phyloP scores from a whole-genome alignment of 37 sponge, comb jelly and placozoan genomes.

The Tethya wilhelma region DNA sequence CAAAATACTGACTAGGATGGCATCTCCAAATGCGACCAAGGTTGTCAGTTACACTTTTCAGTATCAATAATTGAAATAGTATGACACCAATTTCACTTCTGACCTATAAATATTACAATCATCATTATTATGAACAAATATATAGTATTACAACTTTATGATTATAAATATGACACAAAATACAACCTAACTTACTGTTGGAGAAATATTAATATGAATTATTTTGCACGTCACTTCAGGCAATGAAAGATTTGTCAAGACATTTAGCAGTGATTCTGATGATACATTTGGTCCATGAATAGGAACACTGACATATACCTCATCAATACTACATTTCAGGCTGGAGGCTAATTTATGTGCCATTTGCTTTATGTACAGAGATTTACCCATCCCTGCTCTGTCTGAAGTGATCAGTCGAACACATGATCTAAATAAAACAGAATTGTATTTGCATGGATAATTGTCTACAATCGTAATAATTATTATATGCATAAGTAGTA shows the following conservation, averaged over 20 bases:
- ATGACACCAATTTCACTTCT: conserved; percentile 37
- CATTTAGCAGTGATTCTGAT: conserved; percentile 38
- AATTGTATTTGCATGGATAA: too few species aligned
- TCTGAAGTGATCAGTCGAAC: conserved; percentile 53
- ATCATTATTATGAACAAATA: background rate
- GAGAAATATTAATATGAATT: conserved; percentile 61
- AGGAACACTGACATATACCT: conserved; percentile 39
- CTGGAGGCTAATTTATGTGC: conserved; percentile 18
- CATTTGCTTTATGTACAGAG: conserved; percentile 58
- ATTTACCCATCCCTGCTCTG: conserved; percentile 83
- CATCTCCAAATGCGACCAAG: conserved; percentile 66
- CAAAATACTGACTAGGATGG: conserved; percentile 51
- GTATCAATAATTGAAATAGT: conserved; percentile 60
- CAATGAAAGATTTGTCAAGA: conserved; percentile 1
- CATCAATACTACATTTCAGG: background rate
- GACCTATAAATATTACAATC: conserved; percentile 27
- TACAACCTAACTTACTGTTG: conserved; percentile 21
- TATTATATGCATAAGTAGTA: too few species aligned
- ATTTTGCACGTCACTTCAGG: conserved; percentile 2
- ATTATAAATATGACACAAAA: background rate
- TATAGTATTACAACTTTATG: background rate
- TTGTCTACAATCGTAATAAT: too few species aligned
- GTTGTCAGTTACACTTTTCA: conserved; percentile 45
- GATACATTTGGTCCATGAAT: conserved; percentile 70
- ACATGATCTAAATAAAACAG: conserved; percentile 39